Base-by-base conservation (phyloP, 37 sponge, comb jelly and placozoan genomes). In the Oopsacas minuta region DNA sequence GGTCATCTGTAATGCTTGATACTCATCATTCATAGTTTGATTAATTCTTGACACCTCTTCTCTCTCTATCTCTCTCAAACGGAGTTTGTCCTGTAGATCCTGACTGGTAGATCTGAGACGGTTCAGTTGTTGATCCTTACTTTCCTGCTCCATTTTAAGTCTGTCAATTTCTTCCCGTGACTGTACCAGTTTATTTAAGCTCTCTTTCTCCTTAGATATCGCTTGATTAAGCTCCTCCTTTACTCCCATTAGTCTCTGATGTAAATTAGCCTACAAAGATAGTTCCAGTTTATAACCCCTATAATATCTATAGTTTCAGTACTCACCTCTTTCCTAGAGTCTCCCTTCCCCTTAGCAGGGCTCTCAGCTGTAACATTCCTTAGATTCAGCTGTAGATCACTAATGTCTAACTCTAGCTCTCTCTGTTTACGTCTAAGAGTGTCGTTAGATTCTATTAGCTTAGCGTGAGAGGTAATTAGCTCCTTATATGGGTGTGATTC, bases 21-120 rank as follows among this genome's bases (percentile, higher is more conserved):
- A 85, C 81, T 93, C 94, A 36, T 93, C 94, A 46, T 83, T 83
- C 82, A 90, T 23, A 7, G 36, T 51, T 87, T 90, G 52, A 34
- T 61, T 61, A 34, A 61, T n/a, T 25, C 75, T 25, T 7, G 75
- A 61, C 75, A 61, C 75, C 75, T 61, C 75, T 12, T 61, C 75
- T n/a, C 75, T 10, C 75, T 61, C 75, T 25, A 61, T 61, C 75
- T 61, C 75, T 34, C 75, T 61, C 75, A 61, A 34, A 25, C 28
- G 22, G 28, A 61, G 75, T n/a, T 12, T 3, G 75, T 61, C 75
- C 75, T 61, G 75, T 5, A 61, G 75, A 5, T 61, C 75, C 75
- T 61, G 75, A 7, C 30, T 3, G 1, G 5, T n/a, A 3, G 28
- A 34, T 12, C 75, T 3, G 32, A 61, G 75, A 3, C 75, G 75